Conservation (phyloP, 2,888 invertebrate genomes). For the Gymnosoma rotundatum region DNA sequence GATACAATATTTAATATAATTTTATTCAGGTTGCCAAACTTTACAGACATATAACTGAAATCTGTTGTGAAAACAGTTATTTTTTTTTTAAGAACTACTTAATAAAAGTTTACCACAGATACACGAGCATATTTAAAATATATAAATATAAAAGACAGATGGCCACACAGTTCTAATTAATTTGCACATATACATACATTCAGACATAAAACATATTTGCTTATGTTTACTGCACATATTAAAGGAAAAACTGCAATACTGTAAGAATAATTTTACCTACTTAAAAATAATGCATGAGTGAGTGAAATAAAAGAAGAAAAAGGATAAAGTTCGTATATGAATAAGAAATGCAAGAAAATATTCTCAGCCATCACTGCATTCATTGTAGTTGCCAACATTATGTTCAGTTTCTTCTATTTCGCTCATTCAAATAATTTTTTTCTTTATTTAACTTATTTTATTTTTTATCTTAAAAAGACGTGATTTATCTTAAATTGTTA, state of each 20-base stretch:
- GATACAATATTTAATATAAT: too few species aligned
- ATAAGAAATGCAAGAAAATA: conserved; percentile 38
- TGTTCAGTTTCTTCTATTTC: not conserved
- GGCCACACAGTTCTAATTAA: conserved; percentile 14
- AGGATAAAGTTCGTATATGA: not conserved
- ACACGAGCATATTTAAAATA: not conserved
- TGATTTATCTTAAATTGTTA: conserved; percentile 70
- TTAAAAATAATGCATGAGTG: not conserved
- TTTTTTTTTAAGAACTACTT: too few species aligned
- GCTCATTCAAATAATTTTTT: conserved; percentile 19
- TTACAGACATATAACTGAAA: too few species aligned
- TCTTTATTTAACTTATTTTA: conserved; percentile 34
- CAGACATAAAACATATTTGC: not conserved
- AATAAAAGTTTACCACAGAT: too few species aligned
- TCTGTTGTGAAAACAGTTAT: too few species aligned
- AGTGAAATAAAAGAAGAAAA: too few species aligned
- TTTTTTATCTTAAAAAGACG: conserved; percentile 58
- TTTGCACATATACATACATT: conserved; percentile 9
- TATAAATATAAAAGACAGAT: not conserved
- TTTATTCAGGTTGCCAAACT: too few species aligned
- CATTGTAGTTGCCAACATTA: conserved; percentile 59
- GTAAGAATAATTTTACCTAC: not conserved
- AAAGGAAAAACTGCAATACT: conserved; percentile 23
- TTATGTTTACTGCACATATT: not conserved
- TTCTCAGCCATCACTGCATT: conserved; percentile 47